Percentiles rank a stretch among this genome's conserved stretches.
phyloP scores from a whole-genome alignment of 2,113 vertebrate genomes.

The Cricetomys ansorgei region DNA sequence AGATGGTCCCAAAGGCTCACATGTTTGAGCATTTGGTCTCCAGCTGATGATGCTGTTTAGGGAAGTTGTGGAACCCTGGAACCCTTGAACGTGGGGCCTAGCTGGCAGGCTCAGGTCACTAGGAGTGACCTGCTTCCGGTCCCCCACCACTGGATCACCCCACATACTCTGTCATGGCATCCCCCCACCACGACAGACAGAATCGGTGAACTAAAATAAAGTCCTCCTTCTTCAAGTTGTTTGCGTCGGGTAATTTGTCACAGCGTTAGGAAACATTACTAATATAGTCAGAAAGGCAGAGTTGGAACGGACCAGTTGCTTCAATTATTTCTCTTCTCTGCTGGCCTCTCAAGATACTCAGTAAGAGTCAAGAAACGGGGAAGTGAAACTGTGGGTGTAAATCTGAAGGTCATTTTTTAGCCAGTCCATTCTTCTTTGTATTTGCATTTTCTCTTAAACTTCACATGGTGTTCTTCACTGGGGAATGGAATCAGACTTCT shows the following conservation, averaged over 20 bases:
- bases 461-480: not conserved
- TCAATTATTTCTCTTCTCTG: not conserved
- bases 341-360: not conserved
- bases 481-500: not conserved
- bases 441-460: not conserved
- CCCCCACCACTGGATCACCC: fast-evolving
- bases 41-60: not conserved
- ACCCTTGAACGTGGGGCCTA: not conserved
- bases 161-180: not conserved
- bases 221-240: not conserved
- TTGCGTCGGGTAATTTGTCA: not conserved
- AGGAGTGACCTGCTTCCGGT: not conserved
- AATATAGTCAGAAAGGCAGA: not conserved
- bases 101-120: not conserved
- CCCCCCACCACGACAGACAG: not conserved
- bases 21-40: not conserved
- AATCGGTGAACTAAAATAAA: not conserved
- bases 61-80: not conserved
- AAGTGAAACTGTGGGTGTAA: conserved; percentile 28
- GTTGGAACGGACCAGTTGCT: not conserved
- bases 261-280: not conserved
- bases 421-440: not conserved
- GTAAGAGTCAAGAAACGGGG: conserved; percentile 46
- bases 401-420: not conserved
- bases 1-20: not conserved